Evolutionary conservation across 2,888 invertebrate species (phyloP), one percentile per base, ranked within the genome.

Genomic region (Eristalis intricaria): DNA sequence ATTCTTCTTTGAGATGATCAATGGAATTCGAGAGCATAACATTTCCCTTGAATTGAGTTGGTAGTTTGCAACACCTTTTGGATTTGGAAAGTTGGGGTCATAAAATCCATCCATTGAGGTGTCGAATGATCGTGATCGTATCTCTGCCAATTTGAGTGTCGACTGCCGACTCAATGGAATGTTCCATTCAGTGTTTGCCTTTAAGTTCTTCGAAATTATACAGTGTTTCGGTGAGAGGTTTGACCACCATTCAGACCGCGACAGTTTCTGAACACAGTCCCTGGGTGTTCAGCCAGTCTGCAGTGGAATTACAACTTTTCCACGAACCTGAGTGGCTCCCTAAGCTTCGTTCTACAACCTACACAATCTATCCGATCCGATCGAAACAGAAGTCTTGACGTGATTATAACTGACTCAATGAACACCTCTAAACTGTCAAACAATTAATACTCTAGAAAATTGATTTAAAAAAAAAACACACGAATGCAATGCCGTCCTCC

Each of bases 361-460:
- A n/a, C 43, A 43, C 15, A 43, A 43, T 43, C n/a, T n/a, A 4
- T 5, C 13, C 60, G 1, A 19, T 50, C 50, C 19, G 19, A 50
- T 60, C 60, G 26, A 58, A 29, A 58, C 43, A 69, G 50, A 69
- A 71, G 22, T 71, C 69, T 26, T 65, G 65, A 75, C 50, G 63
- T 66, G 79, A 81, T 71, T 69, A 75, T 68, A 71, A 63, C 70
- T 58, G 40, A 84, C 19, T 58, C 80, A 76, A 38, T 80, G 76
- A 76, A 76, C 66, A 80, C 56, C 64, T 79, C 43, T 65, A 60
- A 78, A 77, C 65, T 75, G 38, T 56, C 56, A 68, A 15, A 61
- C 43, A 73, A 65, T 70, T 70, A 78, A 68, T 65, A 58, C 38
- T 56, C 71, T 68, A 73, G 40, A 83, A 80, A 76, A 76, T 79